Conservation (phyloP, 2,113 vertebrate genomes). For the Camelus dromedarius region DNA sequence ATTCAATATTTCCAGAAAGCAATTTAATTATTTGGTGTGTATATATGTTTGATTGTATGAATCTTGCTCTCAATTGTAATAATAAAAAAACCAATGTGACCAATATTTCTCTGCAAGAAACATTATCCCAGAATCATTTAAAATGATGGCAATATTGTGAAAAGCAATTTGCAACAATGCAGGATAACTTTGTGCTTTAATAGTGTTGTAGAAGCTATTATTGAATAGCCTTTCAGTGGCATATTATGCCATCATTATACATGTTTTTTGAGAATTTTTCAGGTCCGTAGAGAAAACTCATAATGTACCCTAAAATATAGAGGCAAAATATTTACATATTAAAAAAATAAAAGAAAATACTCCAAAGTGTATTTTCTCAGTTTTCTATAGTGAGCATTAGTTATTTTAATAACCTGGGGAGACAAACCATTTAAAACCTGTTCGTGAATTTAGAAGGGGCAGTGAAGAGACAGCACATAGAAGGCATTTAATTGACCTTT, state of each 20-base stretch:
- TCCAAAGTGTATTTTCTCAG: not conserved
- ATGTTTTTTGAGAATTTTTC: not conserved
- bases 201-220: not conserved
- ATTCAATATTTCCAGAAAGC: conserved; percentile 43
- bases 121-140: not conserved
- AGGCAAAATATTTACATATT: not conserved
- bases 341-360: not conserved
- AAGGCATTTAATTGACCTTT: conserved; percentile 32
- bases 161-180: conserved; percentile 15
- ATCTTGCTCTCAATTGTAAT: not conserved
- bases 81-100: not conserved
- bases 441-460: not conserved
- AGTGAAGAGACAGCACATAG: not conserved
- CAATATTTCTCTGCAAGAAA: conserved; percentile 31
- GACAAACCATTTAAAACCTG: not conserved
- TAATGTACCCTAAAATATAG: not conserved
- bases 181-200: not conserved
- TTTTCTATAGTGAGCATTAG: not conserved
- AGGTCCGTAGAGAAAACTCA: not conserved
- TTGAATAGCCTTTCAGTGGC: not conserved
- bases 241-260: not conserved
- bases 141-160: conserved; percentile 8
- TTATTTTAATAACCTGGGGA: conserved; percentile 19
- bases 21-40: conserved; percentile 22
- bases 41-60: not conserved